Conservation (phyloP, 2,888 invertebrate species). For the Blomia tropicalis region DNA sequence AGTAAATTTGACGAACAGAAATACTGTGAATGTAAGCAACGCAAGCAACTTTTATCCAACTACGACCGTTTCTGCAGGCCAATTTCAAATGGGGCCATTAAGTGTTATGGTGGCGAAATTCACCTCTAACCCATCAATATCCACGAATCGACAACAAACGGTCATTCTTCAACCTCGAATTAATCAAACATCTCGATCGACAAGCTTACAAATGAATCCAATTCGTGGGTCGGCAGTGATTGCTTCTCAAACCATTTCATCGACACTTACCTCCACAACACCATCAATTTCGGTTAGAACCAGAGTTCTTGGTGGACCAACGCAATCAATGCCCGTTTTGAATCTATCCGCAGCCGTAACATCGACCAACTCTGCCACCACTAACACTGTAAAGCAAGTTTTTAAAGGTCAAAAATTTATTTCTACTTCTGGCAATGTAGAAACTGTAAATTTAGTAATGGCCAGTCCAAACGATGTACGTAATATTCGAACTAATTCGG, state of each 20-base stretch:
- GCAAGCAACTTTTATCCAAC: not conserved
- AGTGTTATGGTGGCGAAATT: slow-evolving; percentile 20
- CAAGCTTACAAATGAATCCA: slow-evolving; percentile 5
- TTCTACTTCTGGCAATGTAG: slow-evolving; percentile 10
- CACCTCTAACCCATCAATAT: not conserved
- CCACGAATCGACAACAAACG: slow-evolving; percentile 16
- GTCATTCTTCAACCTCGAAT: slow-evolving; percentile 23
- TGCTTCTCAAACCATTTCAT: slow-evolving; percentile 1
- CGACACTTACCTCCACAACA: slow-evolving; percentile 16
- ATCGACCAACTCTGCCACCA: not conserved
- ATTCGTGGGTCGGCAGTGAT: not conserved
- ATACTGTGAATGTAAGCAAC: not conserved
- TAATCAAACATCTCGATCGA: not conserved
- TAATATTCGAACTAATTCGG: not conserved
- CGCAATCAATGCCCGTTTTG: slow-evolving; percentile 15
- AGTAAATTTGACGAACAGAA: not conserved
- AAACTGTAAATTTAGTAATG: slow-evolving; percentile 20
- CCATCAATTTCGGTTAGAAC: slow-evolving; percentile 20
- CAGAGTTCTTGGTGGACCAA: slow-evolving; percentile 13
- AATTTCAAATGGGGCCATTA: slow-evolving; percentile 8
- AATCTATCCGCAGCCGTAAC: slow-evolving; percentile 18
- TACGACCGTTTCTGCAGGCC: not conserved
- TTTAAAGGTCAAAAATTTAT: slow-evolving; percentile 15
- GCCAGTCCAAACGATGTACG: slow-evolving; percentile 18
- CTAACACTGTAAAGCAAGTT: slow-evolving; percentile 19